Conservation (phyloP, 2,888 invertebrate genomes). For the Cosmopolites sordidus region DNA sequence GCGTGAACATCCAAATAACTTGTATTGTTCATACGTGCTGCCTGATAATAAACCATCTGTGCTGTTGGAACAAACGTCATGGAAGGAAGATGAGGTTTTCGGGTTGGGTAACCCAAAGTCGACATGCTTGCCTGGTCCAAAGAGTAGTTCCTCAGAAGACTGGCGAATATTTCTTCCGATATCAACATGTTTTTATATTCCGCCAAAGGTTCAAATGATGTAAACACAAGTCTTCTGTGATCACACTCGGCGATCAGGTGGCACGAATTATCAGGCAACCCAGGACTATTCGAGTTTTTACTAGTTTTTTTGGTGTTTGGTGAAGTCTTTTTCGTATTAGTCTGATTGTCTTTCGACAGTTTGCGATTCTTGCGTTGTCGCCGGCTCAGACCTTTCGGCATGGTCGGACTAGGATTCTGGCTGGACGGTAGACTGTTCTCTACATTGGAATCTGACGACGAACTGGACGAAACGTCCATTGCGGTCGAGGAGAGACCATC, state of each 20-base stretch:
- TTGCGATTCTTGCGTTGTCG: constrained; percentile 53
- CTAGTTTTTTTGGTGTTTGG: too few species aligned
- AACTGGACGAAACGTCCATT: not conserved
- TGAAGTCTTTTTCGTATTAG: too few species aligned
- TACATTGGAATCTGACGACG: constrained; percentile 39
- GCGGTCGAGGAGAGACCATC: constrained; percentile 36
- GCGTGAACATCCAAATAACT: constrained; percentile 62
- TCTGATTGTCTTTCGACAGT: not conserved
- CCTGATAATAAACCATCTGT: not conserved
- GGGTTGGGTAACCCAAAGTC: constrained; percentile 52
- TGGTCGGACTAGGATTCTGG: constrained; percentile 48
- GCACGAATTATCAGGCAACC: not conserved
- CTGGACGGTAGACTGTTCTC: constrained; percentile 47
- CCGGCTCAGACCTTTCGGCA: constrained; percentile 52
- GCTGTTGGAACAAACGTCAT: not conserved
- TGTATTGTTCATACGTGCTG: not conserved
- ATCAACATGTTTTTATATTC: constrained; percentile 46
- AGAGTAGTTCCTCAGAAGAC: constrained; percentile 56
- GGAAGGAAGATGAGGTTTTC: not conserved
- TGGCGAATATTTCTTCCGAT: constrained; percentile 54
- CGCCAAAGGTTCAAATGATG: constrained; percentile 33
- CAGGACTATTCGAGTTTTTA: not conserved
- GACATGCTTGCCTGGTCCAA: constrained; percentile 60
- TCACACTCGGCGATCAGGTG: not conserved
- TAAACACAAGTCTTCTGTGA: not conserved